Evolutionary conservation across 2,113 vertebrate species (phyloP).

Genomic region (Ochotona princeps): DNA sequence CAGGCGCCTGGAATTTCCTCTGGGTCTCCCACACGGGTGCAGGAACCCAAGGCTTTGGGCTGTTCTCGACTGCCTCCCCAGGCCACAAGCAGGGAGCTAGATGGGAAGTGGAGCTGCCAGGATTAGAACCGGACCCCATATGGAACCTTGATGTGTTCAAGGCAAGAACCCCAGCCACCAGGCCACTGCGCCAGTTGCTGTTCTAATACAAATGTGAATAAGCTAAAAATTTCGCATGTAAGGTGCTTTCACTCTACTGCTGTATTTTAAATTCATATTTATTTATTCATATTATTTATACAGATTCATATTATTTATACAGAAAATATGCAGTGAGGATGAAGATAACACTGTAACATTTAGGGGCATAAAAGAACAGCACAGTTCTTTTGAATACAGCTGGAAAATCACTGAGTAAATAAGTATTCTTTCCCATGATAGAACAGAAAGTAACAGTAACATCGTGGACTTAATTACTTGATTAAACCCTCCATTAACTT

Average conservation of each 20-base stretch:
- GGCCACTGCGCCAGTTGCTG: not conserved
- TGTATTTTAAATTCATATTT: conserved; percentile 48
- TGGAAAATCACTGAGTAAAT: conserved; percentile 33
- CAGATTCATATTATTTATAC: not conserved
- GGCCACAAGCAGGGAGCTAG: no score
- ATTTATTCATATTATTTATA: not conserved
- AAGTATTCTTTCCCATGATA: conserved; percentile 46
- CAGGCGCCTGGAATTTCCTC: no score
- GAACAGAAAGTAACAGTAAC: conserved; percentile 35
- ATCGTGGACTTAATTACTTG: conserved; percentile 56
- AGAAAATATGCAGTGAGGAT: not conserved
- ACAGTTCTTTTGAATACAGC: not conserved
- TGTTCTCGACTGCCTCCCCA: no score
- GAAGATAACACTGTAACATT: not conserved
- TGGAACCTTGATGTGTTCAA: no score
- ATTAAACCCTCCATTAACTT: conserved; percentile 62
- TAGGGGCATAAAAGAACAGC: conserved; percentile 3
- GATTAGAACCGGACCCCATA: no score
- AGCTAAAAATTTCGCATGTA: not conserved
- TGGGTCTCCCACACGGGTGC: no score
- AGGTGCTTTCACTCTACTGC: not conserved
- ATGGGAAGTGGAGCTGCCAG: no score
- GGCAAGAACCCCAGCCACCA: no score
- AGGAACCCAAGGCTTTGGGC: no score
- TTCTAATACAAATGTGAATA: conserved; percentile 5